phyloP scores from a whole-genome alignment of 1,140 invertebrate genomes.

The Parapsyche elsis region DNA sequence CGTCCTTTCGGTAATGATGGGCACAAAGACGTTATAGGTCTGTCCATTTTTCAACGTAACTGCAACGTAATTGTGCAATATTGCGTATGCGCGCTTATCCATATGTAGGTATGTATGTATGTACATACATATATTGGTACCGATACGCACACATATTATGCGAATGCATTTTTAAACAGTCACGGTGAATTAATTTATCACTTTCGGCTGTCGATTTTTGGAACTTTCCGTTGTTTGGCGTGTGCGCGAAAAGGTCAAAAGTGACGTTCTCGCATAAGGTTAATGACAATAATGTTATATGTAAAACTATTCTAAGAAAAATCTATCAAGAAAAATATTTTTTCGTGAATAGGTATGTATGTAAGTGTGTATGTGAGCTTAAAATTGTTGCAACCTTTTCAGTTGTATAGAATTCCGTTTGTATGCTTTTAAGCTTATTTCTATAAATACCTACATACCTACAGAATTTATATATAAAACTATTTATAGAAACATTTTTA shows the following conservation, averaged over 20 bases:
- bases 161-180: constrained; percentile 43
- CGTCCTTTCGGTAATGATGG: constrained; percentile 41
- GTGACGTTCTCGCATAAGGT: constrained; percentile 51
- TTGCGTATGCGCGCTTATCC: constrained; percentile 24
- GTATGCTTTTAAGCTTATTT: too few relatives aligned
- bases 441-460: too few relatives aligned
- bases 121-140: too few relatives aligned
- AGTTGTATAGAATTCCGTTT: too few relatives aligned
- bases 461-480: too few relatives aligned
- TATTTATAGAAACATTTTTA: too few relatives aligned
- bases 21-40: constrained; percentile 25
- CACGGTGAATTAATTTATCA: constrained; percentile 53
- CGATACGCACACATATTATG: too few relatives aligned
- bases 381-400: too few relatives aligned
- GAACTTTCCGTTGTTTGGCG: constrained; percentile 25
- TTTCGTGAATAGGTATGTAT: neutral
- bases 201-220: constrained; percentile 29
- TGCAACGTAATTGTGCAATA: constrained; percentile 54
- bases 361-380: too few relatives aligned
- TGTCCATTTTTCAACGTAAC: constrained; percentile 51
- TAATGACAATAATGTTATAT: constrained; percentile 44
- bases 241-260: constrained; percentile 52
- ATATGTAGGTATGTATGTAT: too few relatives aligned
- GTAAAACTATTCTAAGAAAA: neutral
- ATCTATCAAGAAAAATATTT: neutral